Percentiles rank a stretch among this genome's conserved stretches.
Evolutionary conservation across 2,888 invertebrate species (phyloP).

Genomic region (Drosophila fungiperda): DNA sequence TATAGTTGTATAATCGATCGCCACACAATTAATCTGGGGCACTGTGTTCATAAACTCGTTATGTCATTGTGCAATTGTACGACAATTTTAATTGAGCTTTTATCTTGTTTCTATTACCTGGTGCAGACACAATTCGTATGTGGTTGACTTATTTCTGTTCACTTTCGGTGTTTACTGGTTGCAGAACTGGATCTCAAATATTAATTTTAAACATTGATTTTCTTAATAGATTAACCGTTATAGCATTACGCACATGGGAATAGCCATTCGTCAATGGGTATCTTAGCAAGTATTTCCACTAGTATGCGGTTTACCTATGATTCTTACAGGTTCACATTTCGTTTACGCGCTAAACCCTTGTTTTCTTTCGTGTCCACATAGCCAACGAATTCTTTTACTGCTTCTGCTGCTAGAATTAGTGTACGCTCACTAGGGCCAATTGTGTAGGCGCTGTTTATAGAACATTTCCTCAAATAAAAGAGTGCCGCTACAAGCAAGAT

Average conservation of each 20-base stretch:
- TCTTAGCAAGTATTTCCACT: constrained; percentile 31
- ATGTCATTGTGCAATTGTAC: background rate
- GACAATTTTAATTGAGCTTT: background rate
- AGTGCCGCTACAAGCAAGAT: background rate
- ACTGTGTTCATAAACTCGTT: constrained; percentile 1
- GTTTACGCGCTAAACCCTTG: fast-evolving
- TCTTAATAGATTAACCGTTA: too few species aligned
- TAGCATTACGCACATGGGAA: constrained; percentile 37
- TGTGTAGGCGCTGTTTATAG: background rate
- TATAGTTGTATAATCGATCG: constrained; percentile 27
- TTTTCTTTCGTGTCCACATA: constrained; percentile 3
- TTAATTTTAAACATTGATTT: background rate
- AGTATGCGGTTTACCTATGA: background rate
- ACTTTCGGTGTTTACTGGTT: background rate
- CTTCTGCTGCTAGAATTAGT: background rate
- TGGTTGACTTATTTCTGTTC: background rate
- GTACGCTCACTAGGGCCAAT: constrained; percentile 13
- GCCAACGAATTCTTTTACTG: constrained; percentile 19
- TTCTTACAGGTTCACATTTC: constrained; percentile 10
- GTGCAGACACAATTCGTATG: constrained; percentile 37
- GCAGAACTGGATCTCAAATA: constrained; percentile 37
- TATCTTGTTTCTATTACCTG: constrained; percentile 26
- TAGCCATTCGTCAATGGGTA: constrained; percentile 47
- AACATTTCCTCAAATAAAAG: constrained; percentile 35
- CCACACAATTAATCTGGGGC: background rate